phyloP scores from a whole-genome alignment of 2,113 vertebrate species.

The Promerops cafer region DNA sequence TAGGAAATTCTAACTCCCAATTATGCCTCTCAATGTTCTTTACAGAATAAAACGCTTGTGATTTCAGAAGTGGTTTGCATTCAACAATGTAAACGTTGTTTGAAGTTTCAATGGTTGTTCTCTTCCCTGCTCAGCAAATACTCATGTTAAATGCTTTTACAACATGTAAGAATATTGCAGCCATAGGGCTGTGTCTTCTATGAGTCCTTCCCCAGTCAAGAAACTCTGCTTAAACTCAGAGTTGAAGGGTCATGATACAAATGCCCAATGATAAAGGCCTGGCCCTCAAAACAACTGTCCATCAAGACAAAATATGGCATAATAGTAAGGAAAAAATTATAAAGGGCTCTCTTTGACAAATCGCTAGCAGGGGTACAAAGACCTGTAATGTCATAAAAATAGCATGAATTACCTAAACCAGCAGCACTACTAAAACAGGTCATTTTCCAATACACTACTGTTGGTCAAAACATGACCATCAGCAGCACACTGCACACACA shows the following conservation, averaged over 20 bases:
- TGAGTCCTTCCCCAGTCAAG: neutral
- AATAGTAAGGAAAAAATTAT: neutral
- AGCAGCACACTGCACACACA: neutral
- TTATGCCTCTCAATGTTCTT: constrained; percentile 64
- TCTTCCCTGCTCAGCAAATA: neutral
- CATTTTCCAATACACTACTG: neutral
- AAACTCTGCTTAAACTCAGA: neutral
- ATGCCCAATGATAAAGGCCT: neutral
- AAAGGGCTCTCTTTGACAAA: neutral
- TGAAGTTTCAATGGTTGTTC: constrained; percentile 61
- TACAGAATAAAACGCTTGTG: constrained; percentile 75
- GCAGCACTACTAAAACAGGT: neutral
- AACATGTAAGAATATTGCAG: neutral
- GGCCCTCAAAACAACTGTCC: neutral
- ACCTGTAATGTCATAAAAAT: neutral
- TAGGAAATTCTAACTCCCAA: constrained; percentile 63
- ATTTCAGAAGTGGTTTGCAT: constrained; percentile 70
- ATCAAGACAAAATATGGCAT: neutral
- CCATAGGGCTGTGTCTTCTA: neutral
- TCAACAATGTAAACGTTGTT: constrained; percentile 69
- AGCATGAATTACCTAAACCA: neutral
- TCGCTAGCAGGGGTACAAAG: neutral
- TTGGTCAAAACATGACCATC: neutral
- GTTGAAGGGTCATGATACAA: neutral
- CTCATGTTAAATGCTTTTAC: neutral